These are phyloP conservation scores for Eonycteris spelaea DNA, from an alignment of 2,113 vertebrate genomes.

Conservation along the genomic window DNA sequence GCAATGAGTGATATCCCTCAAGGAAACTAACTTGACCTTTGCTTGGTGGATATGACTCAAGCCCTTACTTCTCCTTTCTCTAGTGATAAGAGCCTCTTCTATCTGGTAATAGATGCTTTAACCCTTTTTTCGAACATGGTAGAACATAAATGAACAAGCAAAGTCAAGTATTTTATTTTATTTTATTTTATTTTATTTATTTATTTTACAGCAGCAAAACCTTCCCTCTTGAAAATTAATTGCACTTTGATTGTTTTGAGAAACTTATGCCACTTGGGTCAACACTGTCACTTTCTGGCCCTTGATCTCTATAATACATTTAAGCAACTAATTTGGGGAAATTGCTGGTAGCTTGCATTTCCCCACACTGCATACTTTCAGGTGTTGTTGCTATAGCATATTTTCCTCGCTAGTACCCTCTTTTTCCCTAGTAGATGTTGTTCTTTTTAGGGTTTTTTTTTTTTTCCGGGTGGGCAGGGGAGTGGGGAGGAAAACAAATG, in stretches of 20 bases:
- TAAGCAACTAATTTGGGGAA: not conserved
- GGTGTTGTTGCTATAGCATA: not conserved
- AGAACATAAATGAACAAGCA: slow-evolving; percentile 26
- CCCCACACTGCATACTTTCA: not conserved
- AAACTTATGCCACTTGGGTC: not conserved
- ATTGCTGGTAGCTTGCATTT: not conserved
- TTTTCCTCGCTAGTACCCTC: not conserved
- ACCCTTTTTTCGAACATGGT: slow-evolving; percentile 22
- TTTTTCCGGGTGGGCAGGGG: fast-evolving
- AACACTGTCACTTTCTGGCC: not conserved
- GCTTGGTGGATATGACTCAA: not conserved
- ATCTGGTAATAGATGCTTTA: slow-evolving; percentile 25
- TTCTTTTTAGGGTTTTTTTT: no score
- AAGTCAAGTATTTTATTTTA: not conserved
- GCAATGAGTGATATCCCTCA: no score
- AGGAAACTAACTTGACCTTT: not conserved
- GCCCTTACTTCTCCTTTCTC: not conserved
- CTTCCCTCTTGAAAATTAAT: not conserved
- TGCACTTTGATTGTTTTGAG: not conserved
- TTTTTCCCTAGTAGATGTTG: not conserved
- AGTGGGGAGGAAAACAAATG: not conserved
- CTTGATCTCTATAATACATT: not conserved
- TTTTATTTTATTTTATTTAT: not conserved
- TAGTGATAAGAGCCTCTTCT: not conserved
- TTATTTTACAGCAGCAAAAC: not conserved